phyloP scores from a whole-genome alignment of 2,113 vertebrate genomes.

The Pteronura brasiliensis region DNA sequence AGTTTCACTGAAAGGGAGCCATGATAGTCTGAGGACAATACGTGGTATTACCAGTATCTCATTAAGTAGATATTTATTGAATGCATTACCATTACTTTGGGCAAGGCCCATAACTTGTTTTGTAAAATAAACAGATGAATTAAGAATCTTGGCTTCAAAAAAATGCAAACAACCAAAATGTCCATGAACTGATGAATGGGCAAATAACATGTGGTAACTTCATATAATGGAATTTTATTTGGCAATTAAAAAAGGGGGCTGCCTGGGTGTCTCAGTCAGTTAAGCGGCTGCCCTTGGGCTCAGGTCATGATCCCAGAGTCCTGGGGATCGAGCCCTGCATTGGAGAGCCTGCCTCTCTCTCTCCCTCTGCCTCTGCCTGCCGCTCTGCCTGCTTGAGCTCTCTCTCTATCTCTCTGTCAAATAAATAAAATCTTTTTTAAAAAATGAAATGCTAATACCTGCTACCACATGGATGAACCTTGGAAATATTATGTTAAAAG shows the following conservation, averaged over 20 bases:
- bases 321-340: too few species aligned
- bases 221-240: not conserved
- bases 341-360: too few species aligned
- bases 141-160: not conserved
- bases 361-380: too few species aligned
- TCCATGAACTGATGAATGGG: not conserved
- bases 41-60: not conserved
- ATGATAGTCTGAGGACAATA: not conserved
- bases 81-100: not conserved
- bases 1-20: not conserved
- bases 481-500: not conserved
- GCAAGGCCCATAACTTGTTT: not conserved
- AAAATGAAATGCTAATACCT: not conserved
- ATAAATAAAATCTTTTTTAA: not conserved
- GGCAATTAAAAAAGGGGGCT: not conserved
- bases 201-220: not conserved
- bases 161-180: not conserved
- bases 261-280: too few species aligned
- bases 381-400: too few species aligned
- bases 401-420: too few species aligned
- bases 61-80: not conserved
- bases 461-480: not conserved
- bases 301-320: too few species aligned
- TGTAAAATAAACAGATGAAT: not conserved
- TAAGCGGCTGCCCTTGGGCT: too few species aligned